phyloP scores from a whole-genome alignment of 2,113 vertebrate genomes.

The Triplophysa rosa region DNA sequence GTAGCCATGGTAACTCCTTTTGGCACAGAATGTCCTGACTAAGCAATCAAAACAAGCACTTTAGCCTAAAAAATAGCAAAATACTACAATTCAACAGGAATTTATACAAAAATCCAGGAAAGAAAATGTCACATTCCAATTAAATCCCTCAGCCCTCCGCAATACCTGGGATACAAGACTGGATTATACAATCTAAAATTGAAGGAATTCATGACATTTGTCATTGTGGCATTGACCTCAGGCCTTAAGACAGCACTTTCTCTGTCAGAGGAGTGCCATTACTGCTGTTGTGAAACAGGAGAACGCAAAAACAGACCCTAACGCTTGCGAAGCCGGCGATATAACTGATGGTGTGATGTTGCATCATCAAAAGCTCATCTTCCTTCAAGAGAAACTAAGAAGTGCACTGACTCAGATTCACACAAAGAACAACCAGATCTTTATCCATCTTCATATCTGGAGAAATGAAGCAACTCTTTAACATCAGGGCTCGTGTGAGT shows the following conservation, averaged over 20 bases:
- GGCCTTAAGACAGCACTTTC: background rate
- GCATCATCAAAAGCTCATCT: constrained; percentile 4
- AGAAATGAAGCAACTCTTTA: background rate
- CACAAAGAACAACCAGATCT: background rate
- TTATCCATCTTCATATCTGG: background rate
- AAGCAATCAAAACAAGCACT: constrained; percentile 33
- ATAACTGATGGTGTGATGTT: background rate
- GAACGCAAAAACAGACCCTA: constrained; percentile 20
- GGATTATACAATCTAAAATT: background rate
- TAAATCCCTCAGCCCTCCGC: background rate
- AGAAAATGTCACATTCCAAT: background rate
- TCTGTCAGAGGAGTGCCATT: background rate
- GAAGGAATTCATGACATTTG: background rate
- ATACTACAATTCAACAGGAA: background rate
- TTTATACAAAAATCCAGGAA: background rate
- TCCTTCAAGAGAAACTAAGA: background rate
- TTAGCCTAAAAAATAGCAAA: background rate
- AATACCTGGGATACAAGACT: background rate
- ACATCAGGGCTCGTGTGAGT: background rate
- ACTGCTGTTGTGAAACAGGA: constrained; percentile 9
- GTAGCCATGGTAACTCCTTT: constrained; percentile 15
- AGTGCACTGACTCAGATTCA: background rate
- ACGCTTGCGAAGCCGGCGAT: background rate
- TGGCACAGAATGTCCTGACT: constrained; percentile 19
- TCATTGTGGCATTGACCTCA: background rate